These are phyloP conservation scores for Amorpha juglandis DNA, from an alignment of 2,888 invertebrate genomes.

Conservation along the genomic window DNA sequence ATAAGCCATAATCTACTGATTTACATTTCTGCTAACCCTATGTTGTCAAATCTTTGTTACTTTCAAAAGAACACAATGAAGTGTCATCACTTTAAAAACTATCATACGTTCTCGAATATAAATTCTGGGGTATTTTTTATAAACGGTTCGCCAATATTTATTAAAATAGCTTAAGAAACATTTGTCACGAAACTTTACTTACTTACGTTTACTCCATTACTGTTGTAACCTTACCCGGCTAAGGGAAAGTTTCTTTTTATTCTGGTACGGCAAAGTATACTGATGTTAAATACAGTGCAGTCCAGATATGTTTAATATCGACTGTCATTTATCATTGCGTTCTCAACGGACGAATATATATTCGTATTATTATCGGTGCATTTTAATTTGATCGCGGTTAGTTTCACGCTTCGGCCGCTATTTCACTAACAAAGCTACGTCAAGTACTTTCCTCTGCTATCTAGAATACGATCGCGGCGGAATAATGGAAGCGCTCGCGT, in stretches of 20 bases:
- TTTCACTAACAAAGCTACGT: conserved; percentile 29
- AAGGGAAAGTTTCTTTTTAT: not conserved
- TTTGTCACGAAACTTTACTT: not conserved
- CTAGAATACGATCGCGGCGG: conserved; percentile 32
- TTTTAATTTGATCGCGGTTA: conserved; percentile 13
- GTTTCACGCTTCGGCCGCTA: conserved; percentile 26
- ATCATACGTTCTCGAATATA: not conserved
- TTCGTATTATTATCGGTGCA: conserved; percentile 1
- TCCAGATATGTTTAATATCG: too few species aligned
- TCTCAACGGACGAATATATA: too few species aligned
- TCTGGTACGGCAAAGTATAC: too few species aligned
- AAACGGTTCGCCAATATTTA: not conserved
- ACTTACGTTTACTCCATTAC: not conserved
- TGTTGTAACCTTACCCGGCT: not conserved
- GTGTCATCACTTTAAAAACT: too few species aligned
- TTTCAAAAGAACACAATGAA: too few species aligned
- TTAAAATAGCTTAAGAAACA: not conserved
- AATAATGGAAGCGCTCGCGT: conserved; percentile 33
- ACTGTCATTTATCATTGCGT: too few species aligned
- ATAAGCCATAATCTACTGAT: too few species aligned
- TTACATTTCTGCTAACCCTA: too few species aligned
- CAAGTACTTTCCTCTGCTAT: conserved; percentile 28
- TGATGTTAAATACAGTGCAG: too few species aligned
- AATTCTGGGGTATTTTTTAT: not conserved
- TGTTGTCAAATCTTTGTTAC: too few species aligned